Base-by-base conservation (phyloP, 2,888 invertebrate genomes). In the Apamea sordens region DNA sequence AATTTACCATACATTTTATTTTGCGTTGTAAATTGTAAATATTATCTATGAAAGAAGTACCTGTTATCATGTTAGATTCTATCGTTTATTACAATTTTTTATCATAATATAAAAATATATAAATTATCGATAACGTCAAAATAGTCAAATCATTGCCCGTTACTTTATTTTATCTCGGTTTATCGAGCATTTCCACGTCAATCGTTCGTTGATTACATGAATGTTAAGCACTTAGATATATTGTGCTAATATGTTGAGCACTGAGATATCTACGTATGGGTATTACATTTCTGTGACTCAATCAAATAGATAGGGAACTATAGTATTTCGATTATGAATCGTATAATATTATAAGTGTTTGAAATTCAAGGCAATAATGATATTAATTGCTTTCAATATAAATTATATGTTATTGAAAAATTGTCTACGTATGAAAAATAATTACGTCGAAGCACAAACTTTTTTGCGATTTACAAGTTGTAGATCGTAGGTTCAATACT, bases 121-220 rank as follows among this genome's bases (percentile, higher is more conserved):
- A 61, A 28, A 67, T 67, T 50, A 56, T n/a, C 13, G 21, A 32
- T 65, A 21, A 13, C 18, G 50, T 50, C 15, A 82, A 56, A 32
- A 41, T 50, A 36, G 36, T 84, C 79, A 63, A 36, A 73, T 73
- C 59, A 59, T 24, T 18, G 13, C 18, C 24, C 69, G 36, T 2
- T 65, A 47, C 68, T 73, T 67, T 73, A 84, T 73, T 70, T 47
- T 70, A 84, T 73, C 73, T 80, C 21, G 15, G 61, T 65, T 44
- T 80, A 80, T 75, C 15, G 71, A 82, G 69, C 47, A 64, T 59
- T 65, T 61, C 44, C 44, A 70, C 47, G 53, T 61, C 85, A 36
- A 73, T 70, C 15, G 44, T 50, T 59, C 5, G 2, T 13, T 1
- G 0, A 65, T 32, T 59, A 50, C 36, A 5, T 13, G 47, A 13